phyloP scores from a whole-genome alignment of 2,797 vertebrate species.

The Lepus townsendii region DNA sequence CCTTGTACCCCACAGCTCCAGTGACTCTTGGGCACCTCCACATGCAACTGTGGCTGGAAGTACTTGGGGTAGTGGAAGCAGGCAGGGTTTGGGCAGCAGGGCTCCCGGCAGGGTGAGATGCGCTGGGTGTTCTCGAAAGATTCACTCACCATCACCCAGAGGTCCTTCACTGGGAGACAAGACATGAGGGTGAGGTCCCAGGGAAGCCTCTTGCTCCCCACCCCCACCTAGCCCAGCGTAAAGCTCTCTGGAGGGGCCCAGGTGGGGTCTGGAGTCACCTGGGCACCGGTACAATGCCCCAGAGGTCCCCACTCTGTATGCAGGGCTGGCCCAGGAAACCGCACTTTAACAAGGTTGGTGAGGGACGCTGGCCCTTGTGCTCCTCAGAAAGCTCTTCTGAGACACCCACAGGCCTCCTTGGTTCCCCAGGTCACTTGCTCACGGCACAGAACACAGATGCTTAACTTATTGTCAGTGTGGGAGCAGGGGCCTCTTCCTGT shows the following conservation, averaged over 20 bases:
- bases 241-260: background rate
- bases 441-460: background rate
- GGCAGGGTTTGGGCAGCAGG: slow-evolving; percentile 44
- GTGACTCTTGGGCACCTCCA: slow-evolving; percentile 56
- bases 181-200: background rate
- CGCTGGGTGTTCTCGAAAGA: slow-evolving; percentile 89
- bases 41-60: slow-evolving; percentile 67
- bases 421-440: background rate
- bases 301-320: background rate
- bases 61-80: slow-evolving; percentile 91
- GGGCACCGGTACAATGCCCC: background rate
- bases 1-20: slow-evolving; percentile 68
- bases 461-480: background rate
- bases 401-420: background rate
- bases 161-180: slow-evolving; percentile 84
- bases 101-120: slow-evolving; percentile 48
- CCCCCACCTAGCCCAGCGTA: background rate
- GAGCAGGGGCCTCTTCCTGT: background rate
- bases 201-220: background rate
- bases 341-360: background rate
- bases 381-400: background rate
- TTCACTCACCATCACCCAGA: slow-evolving; percentile 90
- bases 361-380: background rate
- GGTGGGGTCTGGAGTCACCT: background rate
- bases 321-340: background rate